Percentiles rank a stretch among this genome's conserved stretches.
Conservation (phyloP, 2,797 vertebrate genomes). For the Malacoctenus gilli region DNA sequence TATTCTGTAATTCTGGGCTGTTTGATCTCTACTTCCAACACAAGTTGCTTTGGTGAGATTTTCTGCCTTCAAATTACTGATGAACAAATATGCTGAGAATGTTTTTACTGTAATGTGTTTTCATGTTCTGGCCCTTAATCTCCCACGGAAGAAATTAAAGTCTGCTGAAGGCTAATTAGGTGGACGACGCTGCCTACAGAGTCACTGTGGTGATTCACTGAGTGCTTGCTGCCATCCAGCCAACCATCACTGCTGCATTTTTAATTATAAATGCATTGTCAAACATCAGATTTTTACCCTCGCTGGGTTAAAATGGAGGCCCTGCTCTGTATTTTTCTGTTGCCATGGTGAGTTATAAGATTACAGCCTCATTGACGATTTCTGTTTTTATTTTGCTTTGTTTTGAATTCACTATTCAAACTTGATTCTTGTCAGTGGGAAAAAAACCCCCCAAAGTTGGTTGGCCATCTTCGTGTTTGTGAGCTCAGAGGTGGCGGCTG, state of each 20-base stretch:
- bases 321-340: conserved; percentile 7
- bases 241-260: too few species aligned
- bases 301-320: conserved; percentile 10
- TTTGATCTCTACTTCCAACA: too few species aligned
- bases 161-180: background rate
- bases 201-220: background rate
- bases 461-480: too few species aligned
- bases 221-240: too few species aligned
- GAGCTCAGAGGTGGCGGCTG: background rate
- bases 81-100: too few species aligned
- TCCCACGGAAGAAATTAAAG: background rate
- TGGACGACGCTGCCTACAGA: too few species aligned
- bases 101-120: background rate
- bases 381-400: background rate
- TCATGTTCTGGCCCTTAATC: background rate
- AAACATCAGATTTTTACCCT: conserved; percentile 1
- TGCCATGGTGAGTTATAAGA: conserved; percentile 9
- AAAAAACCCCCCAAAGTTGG: too few species aligned
- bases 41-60: too few species aligned
- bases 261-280: background rate
- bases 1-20: too few species aligned
- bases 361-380: conserved; percentile 4
- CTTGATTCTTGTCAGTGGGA: too few species aligned
- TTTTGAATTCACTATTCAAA: background rate
- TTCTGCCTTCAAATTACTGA: too few species aligned